Evolutionary conservation across 2,888 invertebrate genomes (phyloP), one percentile per base, ranked within the genome.

Genomic region (Eristalis pertinax): DNA sequence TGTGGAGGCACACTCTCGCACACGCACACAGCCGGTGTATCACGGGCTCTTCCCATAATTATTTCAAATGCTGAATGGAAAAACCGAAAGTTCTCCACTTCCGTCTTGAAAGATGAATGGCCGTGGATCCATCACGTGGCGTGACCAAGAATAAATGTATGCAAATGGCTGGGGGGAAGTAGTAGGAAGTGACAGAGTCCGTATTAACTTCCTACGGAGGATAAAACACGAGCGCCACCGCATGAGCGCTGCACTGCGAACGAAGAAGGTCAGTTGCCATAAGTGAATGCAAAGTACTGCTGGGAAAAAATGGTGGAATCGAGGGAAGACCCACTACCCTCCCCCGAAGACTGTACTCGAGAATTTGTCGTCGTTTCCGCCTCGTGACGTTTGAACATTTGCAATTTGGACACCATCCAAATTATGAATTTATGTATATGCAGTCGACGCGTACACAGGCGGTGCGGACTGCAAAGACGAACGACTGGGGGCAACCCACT

Each of bases 371-470:
- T 68, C 68, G 26, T 83, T 83, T 77, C 73, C 83, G 72, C 77
- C 67, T 62, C 64, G 32, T 83, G 72, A 63, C 77, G 77, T 83
- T 83, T 77, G 67, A 68, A 70, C 60, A 84, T 84, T 79, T 79
- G 60, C 69, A 79, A 79, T 79, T 84, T 84, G 84, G 84, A 79
- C 35, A 75, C 70, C 29, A 62, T 62, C 84, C 84, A 84, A 79
- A 79, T 75, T 84, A 79, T 79, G 74, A 84, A 84, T 84, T 79
- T 79, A 78, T 79, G 79, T 84, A 22, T 50, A 50, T 50, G 50
- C 50, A 50, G 50, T 50, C 50, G 19, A 19, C 19, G 50, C 50
- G 19, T 19, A 19, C 50, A 50, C 43, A 50, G 50, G 8, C 19
- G 0, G 50, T 50, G 50, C 8, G 19, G 19, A 19, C 50, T 8